Evolutionary conservation across 2,113 vertebrate genomes (phyloP).

Genomic region (Larimichthys polyactis): DNA sequence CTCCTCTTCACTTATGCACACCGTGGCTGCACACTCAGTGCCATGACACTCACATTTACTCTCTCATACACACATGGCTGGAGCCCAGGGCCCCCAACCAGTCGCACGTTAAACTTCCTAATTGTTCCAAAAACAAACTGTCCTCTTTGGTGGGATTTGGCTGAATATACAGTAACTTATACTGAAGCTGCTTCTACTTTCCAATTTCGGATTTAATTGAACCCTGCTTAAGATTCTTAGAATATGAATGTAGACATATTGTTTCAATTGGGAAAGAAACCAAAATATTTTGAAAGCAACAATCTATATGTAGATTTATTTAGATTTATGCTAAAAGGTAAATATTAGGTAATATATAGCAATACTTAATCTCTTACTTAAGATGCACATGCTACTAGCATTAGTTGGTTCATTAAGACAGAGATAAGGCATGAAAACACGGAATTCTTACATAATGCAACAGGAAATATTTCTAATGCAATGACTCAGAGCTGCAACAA

Average conservation of each 20-base stretch:
- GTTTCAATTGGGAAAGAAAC: neutral
- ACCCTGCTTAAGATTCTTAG: neutral
- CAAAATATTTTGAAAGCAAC: neutral
- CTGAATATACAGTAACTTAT: neutral
- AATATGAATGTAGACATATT: neutral
- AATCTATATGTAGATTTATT: neutral
- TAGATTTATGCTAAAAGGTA: neutral
- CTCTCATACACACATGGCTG: constrained; percentile 47
- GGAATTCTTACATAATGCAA: no score
- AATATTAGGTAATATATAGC: neutral
- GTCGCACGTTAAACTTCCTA: constrained; percentile 33
- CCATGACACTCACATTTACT: constrained; percentile 48
- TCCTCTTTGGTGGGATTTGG: constrained; percentile 1
- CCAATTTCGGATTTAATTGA: neutral
- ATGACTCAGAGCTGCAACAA: neutral
- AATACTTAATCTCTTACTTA: neutral
- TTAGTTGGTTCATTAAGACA: constrained; percentile 9
- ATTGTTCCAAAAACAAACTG: constrained; percentile 35
- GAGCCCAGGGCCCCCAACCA: constrained; percentile 42
- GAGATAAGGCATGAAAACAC: neutral
- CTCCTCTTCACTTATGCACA: constrained; percentile 48
- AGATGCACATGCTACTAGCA: neutral
- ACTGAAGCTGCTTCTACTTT: neutral
- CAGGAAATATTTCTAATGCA: neutral
- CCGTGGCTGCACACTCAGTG: constrained; percentile 24